These are phyloP conservation scores for Orthonyx spaldingii DNA, from an alignment of 2,113 vertebrate species.

Conservation along the genomic window DNA sequence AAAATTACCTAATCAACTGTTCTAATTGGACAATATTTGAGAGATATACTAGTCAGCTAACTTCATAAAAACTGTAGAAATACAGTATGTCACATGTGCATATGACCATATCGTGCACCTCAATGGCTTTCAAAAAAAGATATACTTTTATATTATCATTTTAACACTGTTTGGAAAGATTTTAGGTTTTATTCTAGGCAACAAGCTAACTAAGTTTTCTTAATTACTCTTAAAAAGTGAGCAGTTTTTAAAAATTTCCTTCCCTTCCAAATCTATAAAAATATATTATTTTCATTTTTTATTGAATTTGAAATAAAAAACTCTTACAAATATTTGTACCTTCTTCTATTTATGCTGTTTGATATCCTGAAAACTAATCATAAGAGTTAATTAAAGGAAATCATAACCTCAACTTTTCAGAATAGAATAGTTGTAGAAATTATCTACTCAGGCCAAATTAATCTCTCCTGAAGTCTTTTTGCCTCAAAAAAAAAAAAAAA, in stretches of 20 bases:
- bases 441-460: neutral
- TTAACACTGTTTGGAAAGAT: neutral
- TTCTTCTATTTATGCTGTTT: neutral
- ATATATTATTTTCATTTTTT: neutral
- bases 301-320: neutral
- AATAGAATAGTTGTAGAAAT: neutral
- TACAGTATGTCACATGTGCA: accelerated
- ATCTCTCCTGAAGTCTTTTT: neutral
- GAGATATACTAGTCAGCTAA: too few species aligned
- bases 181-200: neutral
- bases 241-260: neutral
- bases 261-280: neutral
- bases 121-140: neutral
- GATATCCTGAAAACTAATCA: neutral
- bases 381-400: neutral
- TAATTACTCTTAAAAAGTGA: neutral
- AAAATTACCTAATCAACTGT: neutral
- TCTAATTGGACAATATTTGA: neutral
- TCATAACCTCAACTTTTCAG: neutral
- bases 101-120: neutral
- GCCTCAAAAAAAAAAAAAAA: neutral
- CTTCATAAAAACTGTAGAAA: neutral
- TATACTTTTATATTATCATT: neutral
- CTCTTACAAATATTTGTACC: neutral
- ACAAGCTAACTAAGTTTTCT: neutral